Percentiles rank a stretch among this genome's conserved stretches.
phyloP scores from a whole-genome alignment of 2,113 vertebrate genomes.

The Polypterus senegalus region DNA sequence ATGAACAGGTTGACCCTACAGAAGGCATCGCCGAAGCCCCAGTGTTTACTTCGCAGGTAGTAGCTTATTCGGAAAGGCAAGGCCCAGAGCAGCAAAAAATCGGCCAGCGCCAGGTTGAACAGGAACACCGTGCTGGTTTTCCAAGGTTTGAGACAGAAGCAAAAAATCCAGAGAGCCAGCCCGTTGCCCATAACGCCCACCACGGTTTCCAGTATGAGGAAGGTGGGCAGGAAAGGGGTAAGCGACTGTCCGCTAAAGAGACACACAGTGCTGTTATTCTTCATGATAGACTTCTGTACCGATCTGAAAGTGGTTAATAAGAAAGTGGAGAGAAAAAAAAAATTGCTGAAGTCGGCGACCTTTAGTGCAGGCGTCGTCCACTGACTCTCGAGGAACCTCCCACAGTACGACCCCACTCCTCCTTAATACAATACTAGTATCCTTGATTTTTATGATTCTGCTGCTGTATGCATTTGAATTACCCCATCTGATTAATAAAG shows the following conservation, averaged over 20 bases:
- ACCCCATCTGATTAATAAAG: too few relatives aligned
- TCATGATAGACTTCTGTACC: too few relatives aligned
- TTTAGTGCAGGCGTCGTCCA: too few relatives aligned
- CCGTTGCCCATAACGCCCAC: slow-evolving; percentile 36
- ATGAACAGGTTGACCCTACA: slow-evolving; percentile 29
- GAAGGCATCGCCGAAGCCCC: neutral
- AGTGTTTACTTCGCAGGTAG: slow-evolving; percentile 18
- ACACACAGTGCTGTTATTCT: slow-evolving; percentile 14
- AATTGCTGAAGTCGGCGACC: too few relatives aligned
- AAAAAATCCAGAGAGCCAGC: slow-evolving; percentile 38
- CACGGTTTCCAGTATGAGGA: slow-evolving; percentile 28
- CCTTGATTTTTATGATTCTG: too few relatives aligned
- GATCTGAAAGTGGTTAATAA: too few relatives aligned
- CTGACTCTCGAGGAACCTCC: too few relatives aligned
- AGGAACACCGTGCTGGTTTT: slow-evolving; percentile 36
- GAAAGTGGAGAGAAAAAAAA: too few relatives aligned
- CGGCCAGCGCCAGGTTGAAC: slow-evolving; percentile 33
- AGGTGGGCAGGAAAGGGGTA: slow-evolving; percentile 23
- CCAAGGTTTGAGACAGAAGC: slow-evolving; percentile 38
- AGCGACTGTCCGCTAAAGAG: slow-evolving; percentile 26
- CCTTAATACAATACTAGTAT: too few relatives aligned
- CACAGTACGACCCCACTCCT: too few relatives aligned
- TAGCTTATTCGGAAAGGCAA: slow-evolving; percentile 36
- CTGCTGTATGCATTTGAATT: too few relatives aligned
- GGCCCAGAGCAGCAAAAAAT: slow-evolving; percentile 28